phyloP scores from a whole-genome alignment of 1,140 invertebrate species.

The Ceratosolen fusciceps region DNA sequence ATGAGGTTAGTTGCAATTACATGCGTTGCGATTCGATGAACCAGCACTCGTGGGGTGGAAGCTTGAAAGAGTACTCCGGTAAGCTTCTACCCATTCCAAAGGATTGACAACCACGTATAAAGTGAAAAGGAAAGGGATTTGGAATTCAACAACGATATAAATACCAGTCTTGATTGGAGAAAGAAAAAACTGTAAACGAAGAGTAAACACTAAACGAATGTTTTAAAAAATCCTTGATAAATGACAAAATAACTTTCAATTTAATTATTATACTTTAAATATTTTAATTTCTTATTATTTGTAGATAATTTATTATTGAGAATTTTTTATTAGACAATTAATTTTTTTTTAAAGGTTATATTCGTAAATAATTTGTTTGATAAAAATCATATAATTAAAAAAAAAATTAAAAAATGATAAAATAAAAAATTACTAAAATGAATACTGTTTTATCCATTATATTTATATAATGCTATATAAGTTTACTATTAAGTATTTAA shows the following conservation, averaged over 20 bases:
- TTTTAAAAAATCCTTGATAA: slow-evolving; percentile 18
- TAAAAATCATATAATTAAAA: too few relatives aligned
- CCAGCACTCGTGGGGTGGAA: slow-evolving; percentile 42
- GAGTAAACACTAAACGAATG: neutral
- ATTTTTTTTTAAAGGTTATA: too few relatives aligned
- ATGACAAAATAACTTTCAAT: slow-evolving; percentile 25
- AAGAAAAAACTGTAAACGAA: slow-evolving; percentile 30
- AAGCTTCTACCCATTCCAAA: slow-evolving; percentile 10
- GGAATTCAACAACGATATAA: neutral
- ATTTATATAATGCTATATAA: too few relatives aligned
- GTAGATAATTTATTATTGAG: too few relatives aligned
- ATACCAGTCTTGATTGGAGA: slow-evolving; percentile 19
- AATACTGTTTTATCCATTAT: too few relatives aligned
- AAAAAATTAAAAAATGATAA: too few relatives aligned
- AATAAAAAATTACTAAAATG: too few relatives aligned
- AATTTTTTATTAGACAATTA: too few relatives aligned
- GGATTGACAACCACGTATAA: neutral
- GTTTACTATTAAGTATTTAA: too few relatives aligned
- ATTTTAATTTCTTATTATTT: slow-evolving; percentile 5
- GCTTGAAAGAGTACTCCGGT: slow-evolving; percentile 15
- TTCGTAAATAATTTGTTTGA: too few relatives aligned
- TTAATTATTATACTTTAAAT: slow-evolving; percentile 22
- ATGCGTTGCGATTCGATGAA: slow-evolving; percentile 66
- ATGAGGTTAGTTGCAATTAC: slow-evolving; percentile 71
- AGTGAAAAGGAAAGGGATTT: neutral